These are phyloP conservation scores for Ochropleura leucogaster DNA, from an alignment of 2,888 invertebrate genomes.

Conservation along the genomic window DNA sequence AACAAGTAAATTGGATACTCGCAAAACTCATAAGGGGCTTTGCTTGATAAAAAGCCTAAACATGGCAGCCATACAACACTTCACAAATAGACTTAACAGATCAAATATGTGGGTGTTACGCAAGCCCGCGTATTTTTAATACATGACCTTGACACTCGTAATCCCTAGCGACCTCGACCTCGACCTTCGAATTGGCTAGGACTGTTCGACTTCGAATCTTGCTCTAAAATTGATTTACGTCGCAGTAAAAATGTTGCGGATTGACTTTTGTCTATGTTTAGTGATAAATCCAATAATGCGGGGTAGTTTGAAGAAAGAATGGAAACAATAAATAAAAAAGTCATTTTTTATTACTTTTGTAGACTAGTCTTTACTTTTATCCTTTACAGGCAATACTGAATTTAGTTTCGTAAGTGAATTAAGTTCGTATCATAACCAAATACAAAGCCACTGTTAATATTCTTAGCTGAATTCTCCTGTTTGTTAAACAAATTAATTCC, in stretches of 20 bases:
- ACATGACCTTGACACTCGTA: slow-evolving; percentile 57
- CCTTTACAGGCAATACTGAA: not conserved
- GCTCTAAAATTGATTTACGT: slow-evolving; percentile 51
- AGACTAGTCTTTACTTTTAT: slow-evolving; percentile 16
- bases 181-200: slow-evolving; percentile 39
- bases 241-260: slow-evolving; percentile 47
- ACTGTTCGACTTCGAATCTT: slow-evolving; percentile 33
- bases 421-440: slow-evolving; percentile 1
- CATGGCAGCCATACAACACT: slow-evolving; percentile 22
- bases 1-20: slow-evolving; percentile 10
- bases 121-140: slow-evolving; percentile 49
- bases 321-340: slow-evolving; percentile 11
- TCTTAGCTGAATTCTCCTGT: not conserved
- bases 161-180: slow-evolving; percentile 45
- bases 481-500: slow-evolving; percentile 15
- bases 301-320: slow-evolving; percentile 22
- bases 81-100: slow-evolving; percentile 53
- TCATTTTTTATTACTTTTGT: slow-evolving; percentile 18
- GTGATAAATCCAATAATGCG: slow-evolving; percentile 43
- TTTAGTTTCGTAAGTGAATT: slow-evolving; percentile 1
- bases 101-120: slow-evolving; percentile 46
- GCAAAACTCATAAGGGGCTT: slow-evolving; percentile 24
- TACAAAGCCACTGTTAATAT: not conserved
- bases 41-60: slow-evolving; percentile 36
- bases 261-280: slow-evolving; percentile 31